Evolutionary conservation across 2,888 invertebrate species (phyloP).

Genomic region (Amiota mariae): DNA sequence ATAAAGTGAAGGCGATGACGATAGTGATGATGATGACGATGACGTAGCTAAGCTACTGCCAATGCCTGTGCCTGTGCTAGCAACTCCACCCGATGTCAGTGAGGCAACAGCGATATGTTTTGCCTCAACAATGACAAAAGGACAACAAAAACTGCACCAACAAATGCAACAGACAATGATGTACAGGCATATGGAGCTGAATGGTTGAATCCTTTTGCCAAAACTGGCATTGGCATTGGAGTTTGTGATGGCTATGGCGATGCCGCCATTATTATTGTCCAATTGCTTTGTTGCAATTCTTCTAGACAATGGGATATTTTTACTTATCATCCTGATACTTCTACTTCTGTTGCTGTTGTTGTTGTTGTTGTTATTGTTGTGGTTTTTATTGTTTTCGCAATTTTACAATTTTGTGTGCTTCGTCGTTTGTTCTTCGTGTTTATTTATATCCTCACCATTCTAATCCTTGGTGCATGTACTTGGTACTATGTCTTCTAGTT

Average conservation of each 20-base stretch:
- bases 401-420: slow-evolving; percentile 21
- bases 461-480: not conserved
- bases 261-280: not conserved
- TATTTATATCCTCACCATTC: not conserved
- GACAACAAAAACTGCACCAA: not conserved
- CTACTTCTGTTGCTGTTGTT: not conserved
- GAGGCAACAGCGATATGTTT: slow-evolving; percentile 32
- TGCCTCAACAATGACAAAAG: not conserved
- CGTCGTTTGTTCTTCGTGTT: slow-evolving; percentile 1
- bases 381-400: slow-evolving; percentile 7
- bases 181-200: not conserved
- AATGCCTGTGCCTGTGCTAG: slow-evolving; percentile 14
- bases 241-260: not conserved
- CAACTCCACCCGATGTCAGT: not conserved
- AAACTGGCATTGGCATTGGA: not conserved
- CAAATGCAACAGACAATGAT: not conserved
- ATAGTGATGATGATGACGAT: slow-evolving; percentile 36
- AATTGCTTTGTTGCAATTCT: not conserved
- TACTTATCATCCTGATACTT: not conserved
- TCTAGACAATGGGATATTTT: no score
- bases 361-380: slow-evolving; percentile 6
- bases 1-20: slow-evolving; percentile 56
- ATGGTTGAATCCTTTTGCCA: not conserved
- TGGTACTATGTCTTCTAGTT: no score
- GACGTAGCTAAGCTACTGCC: not conserved